A percentile compares a stretch with the other conserved stretches of the same genome.
Conservation (phyloP, 2,797 vertebrate species). For the Acanthurus leucopareius region DNA sequence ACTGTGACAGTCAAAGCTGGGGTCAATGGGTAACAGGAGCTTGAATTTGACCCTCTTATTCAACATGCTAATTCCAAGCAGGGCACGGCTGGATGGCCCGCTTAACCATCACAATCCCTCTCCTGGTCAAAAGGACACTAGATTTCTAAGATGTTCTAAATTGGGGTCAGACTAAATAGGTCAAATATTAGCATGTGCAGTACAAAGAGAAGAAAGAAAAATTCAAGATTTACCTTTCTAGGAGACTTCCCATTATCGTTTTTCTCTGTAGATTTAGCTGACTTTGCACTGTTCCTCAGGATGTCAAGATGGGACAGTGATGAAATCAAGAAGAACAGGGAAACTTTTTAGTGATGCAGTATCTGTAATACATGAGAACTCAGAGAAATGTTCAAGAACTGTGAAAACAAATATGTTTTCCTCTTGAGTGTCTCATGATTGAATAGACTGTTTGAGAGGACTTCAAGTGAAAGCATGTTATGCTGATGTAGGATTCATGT, state of each 20-base stretch:
- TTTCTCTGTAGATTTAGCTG: slow-evolving; percentile 61
- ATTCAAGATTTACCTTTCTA: slow-evolving; percentile 74
- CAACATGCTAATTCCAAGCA: slow-evolving; percentile 20
- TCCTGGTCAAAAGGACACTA: neutral
- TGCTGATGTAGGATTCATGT: slow-evolving; percentile 12
- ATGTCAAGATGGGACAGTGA: neutral
- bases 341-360: slow-evolving; percentile 16
- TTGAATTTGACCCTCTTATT: slow-evolving; percentile 9
- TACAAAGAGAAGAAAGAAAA: neutral
- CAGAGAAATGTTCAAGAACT: neutral
- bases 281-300: slow-evolving; percentile 61
- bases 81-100: slow-evolving; percentile 3
- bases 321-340: slow-evolving; percentile 17
- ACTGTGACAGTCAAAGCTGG: slow-evolving; percentile 5
- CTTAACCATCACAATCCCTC: slow-evolving; percentile 8
- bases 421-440: slow-evolving; percentile 1
- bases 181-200: neutral
- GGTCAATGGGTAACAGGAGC: slow-evolving; percentile 43
- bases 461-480: slow-evolving; percentile 19
- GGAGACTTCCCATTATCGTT: slow-evolving; percentile 50
- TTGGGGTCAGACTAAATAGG: neutral
- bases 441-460: slow-evolving; percentile 7
- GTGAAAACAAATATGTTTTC: neutral
- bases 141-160: slow-evolving; percentile 16
- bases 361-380: slow-evolving; percentile 7